Evolutionary conservation across 2,888 invertebrate species (phyloP).

Genomic region (Tiphia femorata): DNA sequence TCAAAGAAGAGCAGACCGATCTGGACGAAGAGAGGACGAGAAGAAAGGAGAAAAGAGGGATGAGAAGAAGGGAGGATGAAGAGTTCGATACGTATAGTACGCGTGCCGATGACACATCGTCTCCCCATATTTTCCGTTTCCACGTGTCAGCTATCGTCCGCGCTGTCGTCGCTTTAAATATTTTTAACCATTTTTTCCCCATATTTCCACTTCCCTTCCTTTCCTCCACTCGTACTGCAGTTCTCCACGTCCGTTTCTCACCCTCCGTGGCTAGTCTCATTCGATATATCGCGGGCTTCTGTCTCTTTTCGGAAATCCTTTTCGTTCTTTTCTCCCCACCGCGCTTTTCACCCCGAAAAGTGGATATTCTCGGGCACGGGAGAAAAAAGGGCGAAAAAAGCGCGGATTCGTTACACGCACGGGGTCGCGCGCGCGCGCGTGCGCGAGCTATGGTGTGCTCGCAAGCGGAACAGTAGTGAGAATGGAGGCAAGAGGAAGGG

Average conservation of each 20-base stretch:
- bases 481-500: no score
- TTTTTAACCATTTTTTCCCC: slow-evolving; percentile 56
- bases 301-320: not conserved
- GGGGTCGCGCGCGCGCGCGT: slow-evolving; percentile 31
- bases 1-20: no score
- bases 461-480: slow-evolving; percentile 23
- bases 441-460: slow-evolving; percentile 35
- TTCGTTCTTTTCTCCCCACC: not conserved
- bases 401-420: slow-evolving; percentile 63
- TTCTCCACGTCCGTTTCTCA: slow-evolving; percentile 4
- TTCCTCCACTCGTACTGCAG: slow-evolving; percentile 10
- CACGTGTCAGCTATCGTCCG: slow-evolving; percentile 47
- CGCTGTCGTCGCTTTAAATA: slow-evolving; percentile 53
- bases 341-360: slow-evolving; percentile 50
- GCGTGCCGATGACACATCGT: slow-evolving; percentile 50
- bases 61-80: slow-evolving; percentile 3
- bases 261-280: slow-evolving; percentile 10
- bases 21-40: no score
- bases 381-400: slow-evolving; percentile 55
- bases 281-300: slow-evolving; percentile 24
- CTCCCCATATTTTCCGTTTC: slow-evolving; percentile 35
- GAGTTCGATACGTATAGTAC: slow-evolving; percentile 22
- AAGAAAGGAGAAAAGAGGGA: no score
- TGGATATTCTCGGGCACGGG: slow-evolving; percentile 57
- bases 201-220: slow-evolving; percentile 14